Evolutionary conservation across 2,113 vertebrate genomes (phyloP).

Genomic region (Talpa occidentalis): DNA sequence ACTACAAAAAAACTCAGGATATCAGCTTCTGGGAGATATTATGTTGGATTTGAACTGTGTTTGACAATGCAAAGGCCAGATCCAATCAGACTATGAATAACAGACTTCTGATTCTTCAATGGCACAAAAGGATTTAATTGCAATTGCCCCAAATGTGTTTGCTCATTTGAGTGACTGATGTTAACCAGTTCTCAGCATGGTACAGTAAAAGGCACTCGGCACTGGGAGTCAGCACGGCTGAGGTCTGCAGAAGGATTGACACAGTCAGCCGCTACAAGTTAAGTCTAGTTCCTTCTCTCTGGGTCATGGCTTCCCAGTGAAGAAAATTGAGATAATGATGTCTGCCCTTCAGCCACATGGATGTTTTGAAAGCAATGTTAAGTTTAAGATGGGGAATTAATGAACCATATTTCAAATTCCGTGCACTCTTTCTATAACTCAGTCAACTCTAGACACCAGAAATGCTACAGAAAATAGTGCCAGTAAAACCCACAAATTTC

Average conservation of each 20-base stretch:
- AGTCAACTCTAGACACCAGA: background rate
- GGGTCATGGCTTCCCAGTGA: background rate
- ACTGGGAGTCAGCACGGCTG: background rate
- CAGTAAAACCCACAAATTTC: slow-evolving; percentile 37
- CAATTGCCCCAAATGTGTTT: background rate
- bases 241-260: background rate
- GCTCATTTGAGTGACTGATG: slow-evolving; percentile 9
- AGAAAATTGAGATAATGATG: background rate
- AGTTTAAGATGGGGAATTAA: background rate
- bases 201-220: background rate
- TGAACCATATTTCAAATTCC: background rate
- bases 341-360: background rate
- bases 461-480: background rate
- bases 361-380: slow-evolving; percentile 41
- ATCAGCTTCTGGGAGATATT: background rate
- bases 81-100: background rate
- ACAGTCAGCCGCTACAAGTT: background rate
- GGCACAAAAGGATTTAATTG: background rate
- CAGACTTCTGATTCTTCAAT: background rate
- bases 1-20: background rate
- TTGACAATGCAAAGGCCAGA: background rate
- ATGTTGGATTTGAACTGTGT: slow-evolving; percentile 1
- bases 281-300: background rate
- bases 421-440: background rate
- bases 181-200: background rate